Evolutionary conservation across 2,888 invertebrate species (phyloP), one percentile per base, ranked within the genome.

Genomic region (Drosophila stalkeri): DNA sequence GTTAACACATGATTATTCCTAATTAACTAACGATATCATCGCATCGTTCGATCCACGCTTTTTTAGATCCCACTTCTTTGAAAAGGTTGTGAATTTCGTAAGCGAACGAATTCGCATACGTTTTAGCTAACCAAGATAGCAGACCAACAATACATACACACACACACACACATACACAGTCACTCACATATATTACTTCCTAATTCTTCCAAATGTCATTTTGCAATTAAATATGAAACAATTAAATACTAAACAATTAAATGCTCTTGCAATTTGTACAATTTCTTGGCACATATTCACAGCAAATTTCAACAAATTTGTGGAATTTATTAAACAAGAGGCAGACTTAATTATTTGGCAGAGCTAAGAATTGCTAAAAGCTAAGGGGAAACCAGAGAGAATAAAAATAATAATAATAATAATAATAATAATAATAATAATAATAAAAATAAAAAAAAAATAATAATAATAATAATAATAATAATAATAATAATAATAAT

Each of bases 71-170:
- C 51, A 33, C 70, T 84, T 78, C 66, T 74, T 88, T 86, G 55
- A 69, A 78, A 78, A 60, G 84, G 89, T 84, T 84, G 84, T 84
- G 84, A 83, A 73, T 59, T 77, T 67, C 59, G 44, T 49, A 49
- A 12, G 35, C 35, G 63, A 57, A 56, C 33, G 47, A 63, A 14
- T 73, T 66, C 63, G 57, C 57, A 43, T 72, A 18, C 49, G 49
- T 49, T 49, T 62, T 62, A 74, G 78, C 75, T 57, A 63, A 69
- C 60, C 62, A 37, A 74, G 18, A 49, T 57, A 64, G 74, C 79
- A 76, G 65, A 77, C 65, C 79, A 77, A 77, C 20, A 75, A 54
- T 75, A 23, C 23, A 23, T 3, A 23, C 18, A 61, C 18, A 18
- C n/a, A 49, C 11, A n/a, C 11, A 16, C 1, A 47, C 8, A 47